Percentiles rank a stretch among this genome's conserved stretches.
These are phyloP conservation scores for Ptiloglossa arizonensis DNA, from an alignment of 1,140 invertebrate species.

Conservation along the genomic window DNA sequence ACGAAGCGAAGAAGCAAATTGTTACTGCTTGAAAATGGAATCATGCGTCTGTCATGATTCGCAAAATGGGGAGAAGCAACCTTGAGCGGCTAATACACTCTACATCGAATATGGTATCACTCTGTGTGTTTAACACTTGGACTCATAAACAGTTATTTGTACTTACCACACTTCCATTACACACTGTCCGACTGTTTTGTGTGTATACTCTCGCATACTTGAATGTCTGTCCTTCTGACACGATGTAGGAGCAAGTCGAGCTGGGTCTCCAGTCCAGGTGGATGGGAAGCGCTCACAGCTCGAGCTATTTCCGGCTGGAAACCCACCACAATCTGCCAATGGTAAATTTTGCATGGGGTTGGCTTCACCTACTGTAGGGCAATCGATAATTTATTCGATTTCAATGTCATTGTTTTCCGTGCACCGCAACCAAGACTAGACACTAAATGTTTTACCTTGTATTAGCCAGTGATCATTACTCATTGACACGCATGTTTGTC, in stretches of 20 bases:
- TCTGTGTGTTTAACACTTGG: too few species aligned
- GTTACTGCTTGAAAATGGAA: too few species aligned
- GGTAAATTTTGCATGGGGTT: conserved; percentile 84
- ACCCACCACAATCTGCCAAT: conserved; percentile 87
- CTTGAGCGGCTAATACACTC: too few species aligned
- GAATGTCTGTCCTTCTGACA: conserved; percentile 80
- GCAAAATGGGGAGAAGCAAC: too few species aligned
- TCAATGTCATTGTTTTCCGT: conserved; percentile 23
- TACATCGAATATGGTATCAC: too few species aligned
- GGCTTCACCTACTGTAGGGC: conserved; percentile 26
- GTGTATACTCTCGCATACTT: conserved; percentile 78
- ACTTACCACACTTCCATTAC: conserved; percentile 38
- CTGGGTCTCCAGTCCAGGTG: conserved; percentile 84
- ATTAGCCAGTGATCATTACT: background rate
- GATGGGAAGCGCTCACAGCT: conserved; percentile 84
- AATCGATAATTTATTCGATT: conserved; percentile 20
- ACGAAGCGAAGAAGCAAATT: too few species aligned
- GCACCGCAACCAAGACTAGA: conserved; percentile 9
- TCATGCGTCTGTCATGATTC: too few species aligned
- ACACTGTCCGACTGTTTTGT: conserved; percentile 61
- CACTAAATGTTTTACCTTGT: conserved; percentile 15
- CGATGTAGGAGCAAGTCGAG: conserved; percentile 86
- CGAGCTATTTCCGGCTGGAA: conserved; percentile 87
- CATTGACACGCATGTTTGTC: conserved; percentile 1
- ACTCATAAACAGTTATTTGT: background rate